These are phyloP conservation scores for Limenitis camilla DNA, from an alignment of 2,888 invertebrate species.

Conservation along the genomic window DNA sequence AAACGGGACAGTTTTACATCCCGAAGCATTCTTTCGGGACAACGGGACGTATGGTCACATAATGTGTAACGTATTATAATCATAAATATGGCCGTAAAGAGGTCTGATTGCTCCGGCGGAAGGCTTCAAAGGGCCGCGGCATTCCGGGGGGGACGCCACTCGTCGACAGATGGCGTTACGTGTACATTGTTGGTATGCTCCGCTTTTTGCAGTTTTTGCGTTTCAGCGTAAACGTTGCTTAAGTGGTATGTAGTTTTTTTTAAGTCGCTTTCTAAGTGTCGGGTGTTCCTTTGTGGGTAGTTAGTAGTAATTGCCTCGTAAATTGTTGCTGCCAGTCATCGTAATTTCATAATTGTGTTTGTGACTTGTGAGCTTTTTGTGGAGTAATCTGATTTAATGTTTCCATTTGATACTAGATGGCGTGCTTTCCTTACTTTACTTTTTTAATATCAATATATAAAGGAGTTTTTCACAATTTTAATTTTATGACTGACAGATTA, in stretches of 20 bases:
- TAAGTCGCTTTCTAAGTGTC: constrained; percentile 68
- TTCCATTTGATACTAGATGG: constrained; percentile 39
- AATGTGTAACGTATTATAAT: constrained; percentile 74
- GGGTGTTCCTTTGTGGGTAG: constrained; percentile 52
- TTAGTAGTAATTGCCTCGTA: constrained; percentile 60
- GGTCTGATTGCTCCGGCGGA: constrained; percentile 73
- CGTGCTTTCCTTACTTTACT: constrained; percentile 19
- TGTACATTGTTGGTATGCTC: constrained; percentile 57
- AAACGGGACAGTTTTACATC: too few species aligned
- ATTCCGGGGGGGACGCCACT: constrained; percentile 62
- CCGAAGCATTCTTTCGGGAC: constrained; percentile 50
- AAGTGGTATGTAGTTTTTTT: constrained; percentile 69
- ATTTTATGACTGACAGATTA: too few species aligned
- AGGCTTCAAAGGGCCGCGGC: constrained; percentile 67
- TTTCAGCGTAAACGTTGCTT: constrained; percentile 65
- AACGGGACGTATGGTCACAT: constrained; percentile 46
- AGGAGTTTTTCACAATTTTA: too few species aligned
- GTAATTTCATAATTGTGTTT: constrained; percentile 51
- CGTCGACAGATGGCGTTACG: constrained; percentile 68
- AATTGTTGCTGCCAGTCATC: constrained; percentile 51
- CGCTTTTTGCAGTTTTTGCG: constrained; percentile 57
- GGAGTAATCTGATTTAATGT: constrained; percentile 2
- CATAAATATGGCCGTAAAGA: constrained; percentile 72
- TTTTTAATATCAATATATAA: too few species aligned
- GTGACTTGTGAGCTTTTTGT: constrained; percentile 9